Base-by-base conservation (phyloP, 2,888 invertebrate species). In the Hirtodrosophila confusa region DNA sequence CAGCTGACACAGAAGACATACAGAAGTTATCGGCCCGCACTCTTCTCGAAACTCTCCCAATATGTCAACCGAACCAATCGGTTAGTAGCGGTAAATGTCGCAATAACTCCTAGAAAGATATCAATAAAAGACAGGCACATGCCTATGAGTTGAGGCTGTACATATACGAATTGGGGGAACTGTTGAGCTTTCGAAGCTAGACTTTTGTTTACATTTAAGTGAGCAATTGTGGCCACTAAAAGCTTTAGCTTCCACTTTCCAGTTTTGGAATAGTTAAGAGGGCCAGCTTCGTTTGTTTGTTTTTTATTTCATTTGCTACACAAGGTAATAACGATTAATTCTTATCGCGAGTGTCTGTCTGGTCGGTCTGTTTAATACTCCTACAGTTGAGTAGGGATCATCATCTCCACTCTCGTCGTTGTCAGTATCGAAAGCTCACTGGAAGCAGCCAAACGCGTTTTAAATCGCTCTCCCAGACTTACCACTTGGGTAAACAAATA, bases 391-490 rank as follows among this genome's bases (percentile, higher is more conserved):
- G 47, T 43, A 35, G 35, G 11, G 69, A 61, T 65, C 56, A 41
- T 29, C 39, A 3, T 33, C 37, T 36, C 12, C 27, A 41, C 29
- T 23, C 12, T 57, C 29, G 10, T 40, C 33, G 45, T 11, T 49
- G 58, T 60, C 87, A 82, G 82, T 82, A 61, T 55, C 45, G 17
- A 50, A 64, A 63, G 68, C 65, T 69, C 54, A 12, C 70, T 57
- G 12, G 57, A 54, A 88, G 85, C 70, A 56, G 64, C 37, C 62
- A 70, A 86, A 86, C 87, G 88, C 74, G 77, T 72, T 66, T 74
- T 61, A 29, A n/a, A 31, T 31, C 53, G 47, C 44, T 57, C 44
- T 29, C 23, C 11, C 33, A 12, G 9, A 4, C 11, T n/a, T 23
- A 12, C 12, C 17, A 37, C 11, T 31, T 47, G 29, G 29, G 11